phyloP scores from a whole-genome alignment of 2,888 invertebrate genomes.

The Hemaris fuciformis region DNA sequence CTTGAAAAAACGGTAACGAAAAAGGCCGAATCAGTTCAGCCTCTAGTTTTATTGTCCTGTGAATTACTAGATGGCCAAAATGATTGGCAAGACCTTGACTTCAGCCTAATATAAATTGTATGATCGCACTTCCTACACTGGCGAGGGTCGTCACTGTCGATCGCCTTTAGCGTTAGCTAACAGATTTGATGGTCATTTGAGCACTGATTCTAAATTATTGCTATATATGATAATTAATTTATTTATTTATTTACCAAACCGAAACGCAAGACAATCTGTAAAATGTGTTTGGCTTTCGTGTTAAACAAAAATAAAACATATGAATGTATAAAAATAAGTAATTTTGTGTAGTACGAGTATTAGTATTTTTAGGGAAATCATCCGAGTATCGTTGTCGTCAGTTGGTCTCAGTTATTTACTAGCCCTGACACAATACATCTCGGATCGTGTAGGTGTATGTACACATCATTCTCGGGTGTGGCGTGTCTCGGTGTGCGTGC shows the following conservation, averaged over 20 bases:
- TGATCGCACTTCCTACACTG: conserved; percentile 74
- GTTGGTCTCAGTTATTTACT: conserved; percentile 42
- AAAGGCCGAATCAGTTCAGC: conserved; percentile 55
- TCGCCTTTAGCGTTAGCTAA: conserved; percentile 54
- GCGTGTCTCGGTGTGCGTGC: conserved; percentile 31
- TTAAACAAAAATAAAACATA: no score
- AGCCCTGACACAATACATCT: conserved; percentile 63
- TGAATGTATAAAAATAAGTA: no score
- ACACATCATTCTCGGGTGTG: conserved; percentile 32
- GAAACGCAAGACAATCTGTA: no score
- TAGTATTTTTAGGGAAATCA: conserved; percentile 22
- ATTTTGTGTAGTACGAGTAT: no score
- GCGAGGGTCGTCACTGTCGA: conserved; percentile 66
- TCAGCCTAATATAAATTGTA: conserved; percentile 72
- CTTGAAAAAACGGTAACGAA: conserved; percentile 40
- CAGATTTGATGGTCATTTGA: conserved; percentile 42
- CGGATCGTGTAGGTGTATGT: conserved; percentile 45
- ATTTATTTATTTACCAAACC: not conserved
- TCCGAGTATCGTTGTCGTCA: conserved; percentile 25
- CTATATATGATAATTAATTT: not conserved
- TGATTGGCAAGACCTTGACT: conserved; percentile 77
- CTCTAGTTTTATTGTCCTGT: conserved; percentile 71
- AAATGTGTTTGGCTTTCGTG: no score
- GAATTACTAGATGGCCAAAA: conserved; percentile 71
- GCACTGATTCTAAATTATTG: not conserved